Evolutionary conservation across 2,888 invertebrate genomes (phyloP), one percentile per base, ranked within the genome.

Genomic region (Adelphocoris suturalis): DNA sequence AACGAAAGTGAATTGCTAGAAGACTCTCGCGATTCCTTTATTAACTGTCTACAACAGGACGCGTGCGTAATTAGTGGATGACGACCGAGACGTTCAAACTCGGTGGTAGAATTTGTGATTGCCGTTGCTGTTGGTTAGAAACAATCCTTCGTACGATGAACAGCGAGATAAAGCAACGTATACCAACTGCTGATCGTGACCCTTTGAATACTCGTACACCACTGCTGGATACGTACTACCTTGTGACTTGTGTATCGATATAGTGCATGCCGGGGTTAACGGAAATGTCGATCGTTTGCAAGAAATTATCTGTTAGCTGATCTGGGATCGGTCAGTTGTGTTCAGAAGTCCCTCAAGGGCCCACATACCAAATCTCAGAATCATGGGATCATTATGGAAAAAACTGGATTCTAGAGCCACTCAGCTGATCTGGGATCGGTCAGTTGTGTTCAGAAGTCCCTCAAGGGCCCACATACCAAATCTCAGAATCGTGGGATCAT

Each of bases 191-290:
- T 89, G 78, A n/a, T 61, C 87, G 52, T 90, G 90, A 13, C 52
- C 28, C 55, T 87, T 90, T 68, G 75, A 88, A 86, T 90, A 90
- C 27, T 90, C 87, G 86, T 90, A 90, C 47, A 90, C 90, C 7
- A 90, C 87, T n/a, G 23, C 27, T 23, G 78, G 37, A 89, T 90
- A 90, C 75, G 80, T 90, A 46, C 90, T 89, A 19, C 90, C 90
- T 90, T 90, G 90, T 75, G 90, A 90, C 55, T 90, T 90, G 75
- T 90, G 87, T 78, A 76, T 76, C 57, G 57, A 57, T 57, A 57
- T 57, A 14, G 57, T 16, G 11, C 57, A 57, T 14, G 57, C 57
- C 13, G 57, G 57, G 11, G 57, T 57, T 9, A 57, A 16, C 11
- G 57, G 57, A 16, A 57, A 57, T 48, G 48, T 48, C 48, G 48